Base-by-base conservation (phyloP, 1,140 invertebrate genomes). In the Asbolus verrucosus region DNA sequence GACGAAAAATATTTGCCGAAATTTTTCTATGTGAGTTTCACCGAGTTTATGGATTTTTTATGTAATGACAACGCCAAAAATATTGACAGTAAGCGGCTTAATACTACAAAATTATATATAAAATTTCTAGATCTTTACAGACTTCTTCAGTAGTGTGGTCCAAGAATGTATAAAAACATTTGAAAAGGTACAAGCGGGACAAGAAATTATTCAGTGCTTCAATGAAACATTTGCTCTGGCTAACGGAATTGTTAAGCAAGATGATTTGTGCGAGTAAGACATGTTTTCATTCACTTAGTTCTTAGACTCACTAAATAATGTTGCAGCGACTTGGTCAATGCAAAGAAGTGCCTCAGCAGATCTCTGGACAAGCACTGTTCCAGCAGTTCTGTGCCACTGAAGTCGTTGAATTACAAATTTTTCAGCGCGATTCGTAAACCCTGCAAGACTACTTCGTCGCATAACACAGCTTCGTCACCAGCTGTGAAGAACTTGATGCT, bases 1-100 rank as follows among this genome's bases (percentile, higher is more conserved):
- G 43, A 50, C 1, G 43, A 50, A 24, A 18, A 50, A 8, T 50
- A 50, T 13, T 50, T 50, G 8, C 43, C 43, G 8, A 50, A 50
- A 11, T 50, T 50, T 9, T 9, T 50, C 16, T 8, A 21, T 21
- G 43, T 19, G 1, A 50, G 43, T 19, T 50, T 50, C 9, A 50
- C 18, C 43, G 9, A 5, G 9, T 50, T 50, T 9, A 18, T 50
- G 16, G 8, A n/a, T 21, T 50, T 50, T 21, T 15, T 21, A 1
- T 50, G 43, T 21, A n/a, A 6, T 8, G 16, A 50, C 5, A n/a
- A n/a, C n/a, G n/a, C n/a, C n/a, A 21, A 13, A 21, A 50, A 18
- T 13, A 50, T 50, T 2, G 18, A 50, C 18, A 50, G 43, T 50
- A n/a, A 21, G 18, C 3, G 9, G 9, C 8, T 8, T 9, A 8